Evolutionary conservation across 2,797 vertebrate genomes (phyloP), one percentile per base, ranked within the genome.

Genomic region (Adrianichthys oophorus): DNA sequence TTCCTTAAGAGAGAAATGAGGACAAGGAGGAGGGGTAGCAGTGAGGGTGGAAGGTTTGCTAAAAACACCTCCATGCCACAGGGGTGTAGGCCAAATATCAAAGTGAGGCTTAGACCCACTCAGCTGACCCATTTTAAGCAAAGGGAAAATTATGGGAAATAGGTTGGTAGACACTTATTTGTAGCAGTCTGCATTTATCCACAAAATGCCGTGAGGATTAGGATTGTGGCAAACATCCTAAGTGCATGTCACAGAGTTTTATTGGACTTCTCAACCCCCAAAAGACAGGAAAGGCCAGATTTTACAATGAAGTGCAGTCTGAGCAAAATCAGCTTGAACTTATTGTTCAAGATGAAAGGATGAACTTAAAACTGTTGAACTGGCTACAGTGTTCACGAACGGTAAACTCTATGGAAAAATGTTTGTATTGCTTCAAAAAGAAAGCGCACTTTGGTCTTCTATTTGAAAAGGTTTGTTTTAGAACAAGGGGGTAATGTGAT

Each of bases 1-100:
- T 79, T 68, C 74, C 62, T 60, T 73, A 69, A 74, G 90, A 85
- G 65, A 72, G 73, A 76, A 42, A 15, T 29, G 76, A 85, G 85
- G 65, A 57, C 45, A n/a, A 14, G 54, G 17, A 52, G 78, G 49
- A 74, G 79, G 18, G 48, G 26, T 21, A 17, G 29, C 10, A 8
- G 32, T 21, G 26, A 47, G 41, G 52, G 44, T 52, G 47, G 29
- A 26, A 48, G 46, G 47, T 40, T 23, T 51, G 68, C 70, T 74
- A 80, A 68, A 75, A 66, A 60, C 45, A 46, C 23, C 59, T 68
- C 43, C 14, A 45, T 2, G 48, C 75, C 70, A 80, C 52, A 15
- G 64, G 7, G n/a, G 79, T 83, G 52, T 59, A 59, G 56, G 62
- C 65, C 54, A 80, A 59, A 83, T 78, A 71, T 62, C 43, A 19